Percentiles rank a stretch among this genome's conserved stretches.
phyloP scores from a whole-genome alignment of 2,797 vertebrate species.

The Setipinna tenuifilis region DNA sequence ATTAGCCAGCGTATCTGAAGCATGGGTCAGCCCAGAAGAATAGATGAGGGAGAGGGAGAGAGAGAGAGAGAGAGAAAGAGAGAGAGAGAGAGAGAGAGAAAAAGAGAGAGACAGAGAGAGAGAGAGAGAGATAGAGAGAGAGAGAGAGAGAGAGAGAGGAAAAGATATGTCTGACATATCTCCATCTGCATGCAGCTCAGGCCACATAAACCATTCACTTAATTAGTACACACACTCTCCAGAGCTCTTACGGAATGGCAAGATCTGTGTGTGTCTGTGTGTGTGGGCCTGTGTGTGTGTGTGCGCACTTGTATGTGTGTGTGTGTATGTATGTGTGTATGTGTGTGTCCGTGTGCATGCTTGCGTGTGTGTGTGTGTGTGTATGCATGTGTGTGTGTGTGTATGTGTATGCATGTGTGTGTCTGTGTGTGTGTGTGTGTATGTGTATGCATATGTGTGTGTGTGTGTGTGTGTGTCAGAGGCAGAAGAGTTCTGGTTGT shows the following conservation, averaged over 20 bases:
- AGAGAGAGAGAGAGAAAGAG: too few relatives aligned
- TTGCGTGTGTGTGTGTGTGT: too few relatives aligned
- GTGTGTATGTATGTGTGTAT: background rate
- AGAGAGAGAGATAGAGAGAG: too few relatives aligned
- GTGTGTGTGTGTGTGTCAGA: background rate
- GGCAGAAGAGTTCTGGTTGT: background rate
- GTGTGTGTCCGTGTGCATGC: background rate
- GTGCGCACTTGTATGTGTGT: background rate
- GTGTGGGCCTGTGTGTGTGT: background rate
- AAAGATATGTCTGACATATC: slow-evolving; percentile 1
- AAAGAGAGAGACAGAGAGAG: too few relatives aligned
- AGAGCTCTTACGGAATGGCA: background rate
- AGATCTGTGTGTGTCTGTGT: background rate
- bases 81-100: too few relatives aligned
- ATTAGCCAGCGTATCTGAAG: background rate
- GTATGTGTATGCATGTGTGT: background rate
- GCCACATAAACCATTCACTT: background rate
- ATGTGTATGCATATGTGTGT: too few relatives aligned
- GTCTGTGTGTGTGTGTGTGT: too few relatives aligned
- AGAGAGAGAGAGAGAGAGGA: too few relatives aligned
- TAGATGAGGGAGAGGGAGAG: too few relatives aligned
- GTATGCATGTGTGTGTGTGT: too few relatives aligned
- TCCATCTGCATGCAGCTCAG: background rate
- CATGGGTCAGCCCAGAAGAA: background rate
- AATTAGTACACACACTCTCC: slow-evolving; percentile 6